These are phyloP conservation scores for Antechinus stuartii DNA, from an alignment of 2,113 vertebrate species.

Conservation along the genomic window DNA sequence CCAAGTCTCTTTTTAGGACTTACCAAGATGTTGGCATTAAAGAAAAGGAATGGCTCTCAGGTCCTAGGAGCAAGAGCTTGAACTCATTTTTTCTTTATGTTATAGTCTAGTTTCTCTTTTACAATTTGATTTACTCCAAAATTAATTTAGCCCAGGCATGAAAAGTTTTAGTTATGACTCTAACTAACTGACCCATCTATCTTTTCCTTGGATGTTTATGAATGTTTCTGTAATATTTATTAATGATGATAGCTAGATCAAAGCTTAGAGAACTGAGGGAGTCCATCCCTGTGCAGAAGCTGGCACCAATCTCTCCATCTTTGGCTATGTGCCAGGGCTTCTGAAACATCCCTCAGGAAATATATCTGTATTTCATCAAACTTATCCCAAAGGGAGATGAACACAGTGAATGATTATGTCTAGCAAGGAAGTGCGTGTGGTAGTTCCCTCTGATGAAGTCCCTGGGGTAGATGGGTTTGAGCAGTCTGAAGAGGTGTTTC, in stretches of 20 bases:
- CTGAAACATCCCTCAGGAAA: background rate
- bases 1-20: background rate
- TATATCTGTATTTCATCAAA: background rate
- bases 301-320: slow-evolving; percentile 2
- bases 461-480: background rate
- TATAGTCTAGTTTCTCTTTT: background rate
- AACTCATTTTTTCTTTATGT: background rate
- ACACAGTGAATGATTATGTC: background rate
- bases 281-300: slow-evolving; percentile 39
- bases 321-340: slow-evolving; percentile 10
- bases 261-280: background rate
- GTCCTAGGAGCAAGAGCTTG: background rate
- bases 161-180: background rate
- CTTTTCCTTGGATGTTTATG: background rate
- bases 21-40: background rate
- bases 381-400: background rate
- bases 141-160: background rate
- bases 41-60: background rate
- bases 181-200: background rate
- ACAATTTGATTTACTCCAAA: background rate
- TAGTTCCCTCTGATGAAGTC: background rate
- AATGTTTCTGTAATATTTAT: slow-evolving; percentile 38
- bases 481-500: background rate
- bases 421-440: background rate
- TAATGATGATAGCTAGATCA: slow-evolving; percentile 31